Evolutionary conservation across 2,113 vertebrate species (phyloP).

Genomic region (Quiscalus mexicanus): DNA sequence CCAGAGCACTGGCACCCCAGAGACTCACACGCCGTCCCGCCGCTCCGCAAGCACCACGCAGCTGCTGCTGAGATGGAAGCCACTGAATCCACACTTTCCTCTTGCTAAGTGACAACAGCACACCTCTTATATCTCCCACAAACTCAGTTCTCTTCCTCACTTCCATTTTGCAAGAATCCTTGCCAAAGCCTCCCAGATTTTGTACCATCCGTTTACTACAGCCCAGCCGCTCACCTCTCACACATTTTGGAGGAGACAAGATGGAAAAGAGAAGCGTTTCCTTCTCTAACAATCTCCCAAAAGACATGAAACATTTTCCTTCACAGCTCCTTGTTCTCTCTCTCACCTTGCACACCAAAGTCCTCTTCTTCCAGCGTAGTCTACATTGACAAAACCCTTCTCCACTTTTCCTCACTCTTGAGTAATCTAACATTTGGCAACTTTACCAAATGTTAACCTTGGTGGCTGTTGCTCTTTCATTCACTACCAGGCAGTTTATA

Average conservation of each 20-base stretch:
- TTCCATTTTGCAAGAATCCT: not conserved
- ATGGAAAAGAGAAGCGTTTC: not conserved
- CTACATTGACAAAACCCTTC: slow-evolving; percentile 11
- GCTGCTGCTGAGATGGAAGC: not conserved
- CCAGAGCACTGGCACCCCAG: not conserved
- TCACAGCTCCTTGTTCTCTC: not conserved
- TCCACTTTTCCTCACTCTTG: not conserved
- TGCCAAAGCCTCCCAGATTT: not conserved
- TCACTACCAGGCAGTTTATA: not conserved
- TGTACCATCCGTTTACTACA: not conserved
- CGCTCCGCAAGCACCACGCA: rapidly evolving
- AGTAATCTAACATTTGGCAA: not conserved
- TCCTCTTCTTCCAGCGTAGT: slow-evolving; percentile 41
- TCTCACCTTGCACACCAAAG: slow-evolving; percentile 41
- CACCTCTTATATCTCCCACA: not conserved
- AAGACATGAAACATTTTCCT: not conserved
- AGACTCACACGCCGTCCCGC: not conserved
- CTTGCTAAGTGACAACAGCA: not conserved
- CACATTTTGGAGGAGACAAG: not conserved
- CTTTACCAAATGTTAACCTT: slow-evolving; percentile 18
- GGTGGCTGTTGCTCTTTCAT: not conserved
- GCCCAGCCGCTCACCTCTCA: not conserved
- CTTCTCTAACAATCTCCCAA: not conserved
- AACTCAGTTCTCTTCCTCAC: not conserved
- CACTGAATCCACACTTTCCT: not conserved